Base-by-base conservation (phyloP, 2,113 vertebrate species). In the Datnioides undecimradiatus region DNA sequence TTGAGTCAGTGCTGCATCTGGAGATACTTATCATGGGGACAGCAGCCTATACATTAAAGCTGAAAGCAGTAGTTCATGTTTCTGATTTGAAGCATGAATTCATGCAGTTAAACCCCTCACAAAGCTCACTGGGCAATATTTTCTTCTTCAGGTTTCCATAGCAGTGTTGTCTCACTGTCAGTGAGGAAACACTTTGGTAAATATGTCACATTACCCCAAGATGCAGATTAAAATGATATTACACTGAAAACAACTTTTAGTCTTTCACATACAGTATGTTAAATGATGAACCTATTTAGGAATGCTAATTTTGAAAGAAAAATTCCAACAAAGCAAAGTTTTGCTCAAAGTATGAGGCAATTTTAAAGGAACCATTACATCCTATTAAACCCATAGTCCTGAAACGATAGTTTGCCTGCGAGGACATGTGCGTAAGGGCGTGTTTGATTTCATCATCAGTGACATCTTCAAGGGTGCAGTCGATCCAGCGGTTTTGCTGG, bases 361-460 rank as follows among this genome's bases (percentile, higher is more conserved):
- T 75, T 77, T 81, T 84, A 43, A 51, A 54, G 71, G 58, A 77
- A 81, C 55, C n/a, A 27, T 87, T 86, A 52, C 70, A 36, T 79
- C 52, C 13, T 52, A 65, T 76, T 79, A 67, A 87, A 78, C 49
- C 67, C 29, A 14, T 43, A 52, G 62, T 67, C 5, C 27, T 31
- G 31, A 71, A 58, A 74, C 71, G 8, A 67, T 73, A 36, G 51
- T 17, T 68, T 45, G 62, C 54, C 41, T 85, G 51, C 45, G 9
- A 76, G 72, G 68, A 80, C 14, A 62, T 21, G 10, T 33, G 69
- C 12, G 29, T 69, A 52, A 45, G 23, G 55, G 41, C 0, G 7
- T 34, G 54, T 85, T 87, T 87, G 77, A 88, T 85, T 80, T 79
- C 78, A 88, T 91, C 87, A 88, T 80, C 76, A 58, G 49, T 78